Evolutionary conservation across 2,888 invertebrate species (phyloP), one percentile per base, ranked within the genome.

Genomic region (Noctua janthe): DNA sequence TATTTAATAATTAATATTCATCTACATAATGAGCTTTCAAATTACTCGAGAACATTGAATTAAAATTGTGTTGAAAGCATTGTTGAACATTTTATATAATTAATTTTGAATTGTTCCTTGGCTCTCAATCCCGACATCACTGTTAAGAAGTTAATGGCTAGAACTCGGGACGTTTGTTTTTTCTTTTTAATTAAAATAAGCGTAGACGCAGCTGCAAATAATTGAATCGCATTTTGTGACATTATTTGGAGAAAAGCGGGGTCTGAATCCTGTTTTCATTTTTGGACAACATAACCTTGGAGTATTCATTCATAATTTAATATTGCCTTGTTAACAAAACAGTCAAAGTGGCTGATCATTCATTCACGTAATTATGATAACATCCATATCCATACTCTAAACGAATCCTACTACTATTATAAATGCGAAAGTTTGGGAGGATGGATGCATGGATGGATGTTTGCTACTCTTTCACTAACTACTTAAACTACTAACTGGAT

Each of bases 1-100:
- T 89, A 90, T 89, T 91, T 92, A 91, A 91, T 91, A 90, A 93
- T 90, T 91, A 92, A 91, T 90, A 91, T 88, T 92, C 91, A 92
- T 92, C 90, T 91, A 90, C 89, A 91, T 93, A 92, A 92, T 92
- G 92, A 91, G 89, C 90, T 90, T 86, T 85, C 87, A 90, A 92
- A 92, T 92, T 90, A 91, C 90, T 90, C 79, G 81, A 83, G 90
- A 91, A 89, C 90, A 90, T 88, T 90, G 90, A 92, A 91, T 91
- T 90, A 91, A 91, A 91, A 87, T 88, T 87, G 89, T 88, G 90
- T 83, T 84, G 86, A 81, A 86, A 89, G 87, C 91, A 91, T 92
- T 92, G 92, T 92, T 89, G 82, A 85, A 89, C 87, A 88, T 88
- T 88, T 86, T 87, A 87, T 89, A 91, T 92, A 93, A 93, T 93